Evolutionary conservation across 2,113 vertebrate genomes (phyloP), one percentile per base, ranked within the genome.

Genomic region (Neofelis nebulosa): DNA sequence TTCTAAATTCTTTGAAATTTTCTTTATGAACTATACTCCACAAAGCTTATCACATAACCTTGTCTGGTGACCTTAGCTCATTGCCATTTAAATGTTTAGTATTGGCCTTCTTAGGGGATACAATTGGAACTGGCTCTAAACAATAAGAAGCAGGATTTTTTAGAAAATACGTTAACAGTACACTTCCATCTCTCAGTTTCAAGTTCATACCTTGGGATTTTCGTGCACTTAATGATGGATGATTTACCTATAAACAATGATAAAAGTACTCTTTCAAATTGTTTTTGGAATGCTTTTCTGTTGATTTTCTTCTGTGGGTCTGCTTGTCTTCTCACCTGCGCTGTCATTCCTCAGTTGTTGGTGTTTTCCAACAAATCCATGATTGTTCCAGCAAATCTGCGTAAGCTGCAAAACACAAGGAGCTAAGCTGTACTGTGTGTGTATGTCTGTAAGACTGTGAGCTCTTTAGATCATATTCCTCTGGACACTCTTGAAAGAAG

Each of bases 401-500:
- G 33, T 92, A 89, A 82, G 65, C 38, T 61, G 3, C 12, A 92
- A 94, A 98, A 74, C 68, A 89, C 14, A 66, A 96, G 69, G 76
- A 66, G 21, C 94, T 82, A n/a, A 91, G 93, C 73, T 73, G 41
- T 63, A 38, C 29, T 61, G 7, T 84, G 68, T 57, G 11, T 94
- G 76, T 55, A 15, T 69, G 61, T 52, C 31, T 98, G 48, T 7
- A 48, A 89, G 52, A 81, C 73, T 52, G 27, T 97, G 76, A 89
- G 79, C 92, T 48, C 66, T 97, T 48, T 29, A 91, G 95, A 63
- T 97, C 92, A 29, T 74, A 69, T 98, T 96, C 66, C 89, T 92
- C 95, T 61, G 86, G 88, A 97, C 87, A 89, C 74, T 94, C 98
- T 95, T 94, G 69, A 95, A 95, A 98, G 74, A 36, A 84, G 94